Base-by-base conservation (phyloP, 2,797 vertebrate species). In the Tachyglossus aculeatus region DNA sequence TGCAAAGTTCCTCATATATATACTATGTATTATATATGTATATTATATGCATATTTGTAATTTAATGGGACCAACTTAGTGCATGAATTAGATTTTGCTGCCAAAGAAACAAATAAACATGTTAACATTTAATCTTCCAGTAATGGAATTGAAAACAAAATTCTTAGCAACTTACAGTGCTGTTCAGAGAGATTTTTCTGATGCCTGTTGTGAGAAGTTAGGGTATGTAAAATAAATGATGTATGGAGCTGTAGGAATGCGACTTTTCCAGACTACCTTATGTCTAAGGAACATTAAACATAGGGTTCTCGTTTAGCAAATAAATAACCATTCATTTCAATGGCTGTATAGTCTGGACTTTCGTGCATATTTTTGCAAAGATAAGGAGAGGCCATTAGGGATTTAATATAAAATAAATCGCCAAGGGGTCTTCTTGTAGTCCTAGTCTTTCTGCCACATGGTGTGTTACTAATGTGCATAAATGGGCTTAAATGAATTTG, bases 281-380 rank as follows among this genome's bases (percentile, higher is more conserved):
- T 95, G 93, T 97, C 94, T 96, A 98, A 98, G 97, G 97, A 98
- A 98, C 97, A 99, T 99, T 99, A 98, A 97, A 98, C 97, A 99
- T 95, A 96, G 96, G 94, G 96, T 94, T 97, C 96, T 97, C 92
- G 94, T 97, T 98, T 98, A 97, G 97, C 95, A 97, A 98, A 98
- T 98, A 98, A 99, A 99, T 98, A 98, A 98, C 95, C 95, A 96
- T 97, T 98, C 96, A 97, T 96, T 97, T 96, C 94, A 94, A 94
- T 95, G 95, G 94, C 94, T 95, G 93, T 93, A 91, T 95, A 94
- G 94, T 90, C 90, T 91, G 96, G 97, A 98, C 96, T 95, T 96
- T 84, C 92, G 95, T 95, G 97, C 96, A 98, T 98, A 97, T 99
- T 97, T 93, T 93, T 94, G 85, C 90, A 90, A 93, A 93, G 88